These are phyloP conservation scores for Theristicus caerulescens DNA, from an alignment of 2,113 vertebrate species.

Conservation along the genomic window DNA sequence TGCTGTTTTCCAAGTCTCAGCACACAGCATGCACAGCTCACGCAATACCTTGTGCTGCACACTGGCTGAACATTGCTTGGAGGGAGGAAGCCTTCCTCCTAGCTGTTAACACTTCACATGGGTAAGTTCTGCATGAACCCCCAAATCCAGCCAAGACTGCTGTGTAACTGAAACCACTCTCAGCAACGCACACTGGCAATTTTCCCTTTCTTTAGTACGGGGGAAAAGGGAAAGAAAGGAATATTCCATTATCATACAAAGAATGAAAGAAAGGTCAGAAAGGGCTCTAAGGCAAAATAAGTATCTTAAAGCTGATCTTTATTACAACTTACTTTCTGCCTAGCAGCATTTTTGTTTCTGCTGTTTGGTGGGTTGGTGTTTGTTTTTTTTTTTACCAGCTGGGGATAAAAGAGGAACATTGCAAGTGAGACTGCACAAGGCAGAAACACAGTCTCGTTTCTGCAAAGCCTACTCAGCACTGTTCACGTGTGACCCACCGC, in stretches of 20 bases:
- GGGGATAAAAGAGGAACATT: neutral
- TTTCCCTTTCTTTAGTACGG: neutral
- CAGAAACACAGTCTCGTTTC: neutral
- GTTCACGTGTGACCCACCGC: neutral
- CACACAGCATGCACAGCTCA: neutral
- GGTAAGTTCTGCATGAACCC: neutral
- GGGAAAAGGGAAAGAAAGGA: neutral
- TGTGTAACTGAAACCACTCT: neutral
- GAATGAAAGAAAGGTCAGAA: conserved; percentile 26
- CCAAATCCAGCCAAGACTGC: neutral
- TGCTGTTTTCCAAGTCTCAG: neutral
- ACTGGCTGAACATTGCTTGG: neutral
- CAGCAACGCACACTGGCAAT: neutral
- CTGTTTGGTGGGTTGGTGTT: neutral
- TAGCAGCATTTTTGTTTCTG: neutral
- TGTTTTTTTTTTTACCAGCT: neutral
- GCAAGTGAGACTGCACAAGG: neutral
- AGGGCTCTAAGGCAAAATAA: conserved; percentile 4
- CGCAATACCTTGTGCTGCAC: neutral
- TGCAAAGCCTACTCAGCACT: accelerated
- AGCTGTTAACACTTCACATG: neutral
- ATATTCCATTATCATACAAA: neutral
- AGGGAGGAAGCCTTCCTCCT: neutral
- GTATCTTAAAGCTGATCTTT: neutral
- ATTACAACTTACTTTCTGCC: neutral